Evolutionary conservation across 2,797 vertebrate species (phyloP).

Genomic region (Pitangus sulphuratus): DNA sequence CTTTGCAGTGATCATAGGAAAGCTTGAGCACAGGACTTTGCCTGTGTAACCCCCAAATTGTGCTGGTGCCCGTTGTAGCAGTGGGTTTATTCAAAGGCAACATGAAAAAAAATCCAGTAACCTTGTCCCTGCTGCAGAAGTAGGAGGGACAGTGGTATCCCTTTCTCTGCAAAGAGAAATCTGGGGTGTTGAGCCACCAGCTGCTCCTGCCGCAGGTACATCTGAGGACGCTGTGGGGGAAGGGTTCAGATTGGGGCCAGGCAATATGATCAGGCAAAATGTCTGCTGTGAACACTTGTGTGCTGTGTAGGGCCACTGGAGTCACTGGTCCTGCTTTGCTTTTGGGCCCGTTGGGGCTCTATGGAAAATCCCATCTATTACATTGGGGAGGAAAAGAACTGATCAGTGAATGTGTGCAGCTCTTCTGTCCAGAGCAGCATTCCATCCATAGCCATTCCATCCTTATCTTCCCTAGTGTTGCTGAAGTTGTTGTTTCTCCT

Average conservation of each 20-base stretch:
- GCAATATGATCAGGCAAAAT: neutral
- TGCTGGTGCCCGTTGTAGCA: neutral
- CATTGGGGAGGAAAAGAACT: neutral
- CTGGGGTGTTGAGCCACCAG: neutral
- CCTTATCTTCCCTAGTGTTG: neutral
- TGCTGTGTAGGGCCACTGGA: neutral
- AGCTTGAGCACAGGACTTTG: neutral
- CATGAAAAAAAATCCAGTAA: neutral
- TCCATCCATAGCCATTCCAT: neutral
- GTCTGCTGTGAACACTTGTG: neutral
- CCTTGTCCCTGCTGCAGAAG: neutral
- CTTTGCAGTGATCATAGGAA: neutral
- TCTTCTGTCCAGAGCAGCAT: neutral
- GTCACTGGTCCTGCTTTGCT: neutral
- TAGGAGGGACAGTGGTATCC: neutral
- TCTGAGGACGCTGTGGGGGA: neutral
- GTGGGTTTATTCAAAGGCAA: neutral
- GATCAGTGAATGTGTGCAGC: neutral
- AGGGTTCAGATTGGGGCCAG: neutral
- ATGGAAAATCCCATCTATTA: neutral
- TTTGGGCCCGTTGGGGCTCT: neutral
- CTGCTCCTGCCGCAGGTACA: neutral
- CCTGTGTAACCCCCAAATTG: accelerated
- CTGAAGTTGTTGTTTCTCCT: neutral
- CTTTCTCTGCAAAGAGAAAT: neutral